A percentile compares a stretch with the other conserved stretches of the same genome.
Conservation (phyloP, 2,888 invertebrate species). For the Hyles lineata region DNA sequence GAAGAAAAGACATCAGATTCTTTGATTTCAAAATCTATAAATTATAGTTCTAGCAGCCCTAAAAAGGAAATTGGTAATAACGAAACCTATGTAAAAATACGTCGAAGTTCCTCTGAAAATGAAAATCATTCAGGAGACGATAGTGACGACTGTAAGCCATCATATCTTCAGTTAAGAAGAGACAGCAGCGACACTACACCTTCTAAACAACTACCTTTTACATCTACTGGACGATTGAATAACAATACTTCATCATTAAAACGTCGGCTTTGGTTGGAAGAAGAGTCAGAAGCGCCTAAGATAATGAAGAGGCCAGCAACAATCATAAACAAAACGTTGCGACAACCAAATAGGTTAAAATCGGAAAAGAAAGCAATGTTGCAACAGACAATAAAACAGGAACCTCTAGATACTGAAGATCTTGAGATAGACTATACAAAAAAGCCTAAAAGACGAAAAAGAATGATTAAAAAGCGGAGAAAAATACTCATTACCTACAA, state of each 20-base stretch:
- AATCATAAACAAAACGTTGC: not conserved
- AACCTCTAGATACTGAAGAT: not conserved
- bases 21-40: not conserved
- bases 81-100: not conserved
- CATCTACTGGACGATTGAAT: not conserved
- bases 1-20: too few relatives aligned
- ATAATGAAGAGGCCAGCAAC: not conserved
- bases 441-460: not conserved
- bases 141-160: not conserved
- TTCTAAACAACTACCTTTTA: not conserved
- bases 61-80: not conserved
- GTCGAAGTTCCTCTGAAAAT: not conserved
- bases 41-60: not conserved
- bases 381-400: not conserved
- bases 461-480: not conserved
- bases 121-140: not conserved
- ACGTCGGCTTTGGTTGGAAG: not conserved
- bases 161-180: not conserved
- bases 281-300: not conserved
- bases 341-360: not conserved
- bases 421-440: not conserved
- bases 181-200: not conserved
- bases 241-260: not conserved
- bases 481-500: not conserved
- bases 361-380: not conserved